A percentile compares a stretch with the other conserved stretches of the same genome.
Conservation (phyloP, 2,113 vertebrate genomes). For the Isurus oxyrinchus region DNA sequence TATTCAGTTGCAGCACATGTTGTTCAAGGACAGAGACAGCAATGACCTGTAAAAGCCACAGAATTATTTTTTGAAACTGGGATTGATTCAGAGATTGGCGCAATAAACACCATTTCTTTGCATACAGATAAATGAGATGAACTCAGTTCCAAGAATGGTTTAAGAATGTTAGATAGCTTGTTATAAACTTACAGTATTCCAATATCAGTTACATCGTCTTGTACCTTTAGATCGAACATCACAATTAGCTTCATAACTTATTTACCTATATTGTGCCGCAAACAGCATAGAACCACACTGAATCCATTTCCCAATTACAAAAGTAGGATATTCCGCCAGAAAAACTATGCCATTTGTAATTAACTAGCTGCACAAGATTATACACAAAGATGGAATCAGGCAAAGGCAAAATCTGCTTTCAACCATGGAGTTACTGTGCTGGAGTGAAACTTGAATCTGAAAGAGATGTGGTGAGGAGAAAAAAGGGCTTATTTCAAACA, state of each 20-base stretch:
- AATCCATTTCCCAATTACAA: background rate
- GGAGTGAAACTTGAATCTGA: background rate
- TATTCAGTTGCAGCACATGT: conserved; percentile 9
- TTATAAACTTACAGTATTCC: background rate
- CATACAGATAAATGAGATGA: background rate
- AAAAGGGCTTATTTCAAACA: background rate
- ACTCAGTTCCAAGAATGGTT: background rate
- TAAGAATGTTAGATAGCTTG: background rate
- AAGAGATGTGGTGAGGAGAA: background rate
- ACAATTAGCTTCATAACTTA: background rate
- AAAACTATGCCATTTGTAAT: background rate
- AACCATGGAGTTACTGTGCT: background rate
- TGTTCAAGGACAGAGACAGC: background rate
- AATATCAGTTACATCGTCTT: background rate
- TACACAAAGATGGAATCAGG: background rate
- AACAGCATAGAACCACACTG: too few relatives aligned
- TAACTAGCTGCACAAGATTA: background rate
- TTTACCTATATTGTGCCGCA: background rate
- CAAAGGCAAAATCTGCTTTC: background rate
- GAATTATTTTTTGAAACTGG: background rate
- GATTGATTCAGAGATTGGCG: background rate
- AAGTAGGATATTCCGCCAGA: background rate
- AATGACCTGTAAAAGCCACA: background rate
- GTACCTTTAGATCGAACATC: background rate
- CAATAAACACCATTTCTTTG: background rate